These are phyloP conservation scores for Camelus bactrianus DNA, from an alignment of 2,113 vertebrate species.

Conservation along the genomic window DNA sequence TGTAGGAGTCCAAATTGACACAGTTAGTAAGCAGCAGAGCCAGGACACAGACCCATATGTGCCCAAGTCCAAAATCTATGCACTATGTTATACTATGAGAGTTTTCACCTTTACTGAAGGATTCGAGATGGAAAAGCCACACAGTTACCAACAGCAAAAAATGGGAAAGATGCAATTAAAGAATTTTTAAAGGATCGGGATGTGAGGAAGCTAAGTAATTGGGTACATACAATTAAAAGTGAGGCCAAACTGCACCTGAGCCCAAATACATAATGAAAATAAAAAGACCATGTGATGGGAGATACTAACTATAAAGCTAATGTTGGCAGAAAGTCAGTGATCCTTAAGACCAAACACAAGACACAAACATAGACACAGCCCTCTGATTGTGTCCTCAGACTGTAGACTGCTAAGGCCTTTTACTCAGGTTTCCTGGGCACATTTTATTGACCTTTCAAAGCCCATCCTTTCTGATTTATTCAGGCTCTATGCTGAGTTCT, in stretches of 20 bases:
- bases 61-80: background rate
- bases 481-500: background rate
- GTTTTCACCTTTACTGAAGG: background rate
- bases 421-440: background rate
- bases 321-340: background rate
- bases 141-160: slow-evolving; percentile 32
- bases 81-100: background rate
- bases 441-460: background rate
- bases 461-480: background rate
- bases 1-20: background rate
- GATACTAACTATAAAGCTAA: background rate
- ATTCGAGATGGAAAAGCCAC: slow-evolving; percentile 5
- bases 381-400: background rate
- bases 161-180: background rate
- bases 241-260: background rate
- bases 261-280: background rate
- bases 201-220: background rate
- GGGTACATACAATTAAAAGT: background rate
- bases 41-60: background rate
- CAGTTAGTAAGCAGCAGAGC: background rate
- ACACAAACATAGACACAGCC: background rate
- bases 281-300: background rate
- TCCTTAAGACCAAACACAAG: background rate
- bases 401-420: background rate
- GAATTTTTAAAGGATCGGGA: background rate